phyloP scores from a whole-genome alignment of 2,888 invertebrate species.

The Lucinisca nassula region DNA sequence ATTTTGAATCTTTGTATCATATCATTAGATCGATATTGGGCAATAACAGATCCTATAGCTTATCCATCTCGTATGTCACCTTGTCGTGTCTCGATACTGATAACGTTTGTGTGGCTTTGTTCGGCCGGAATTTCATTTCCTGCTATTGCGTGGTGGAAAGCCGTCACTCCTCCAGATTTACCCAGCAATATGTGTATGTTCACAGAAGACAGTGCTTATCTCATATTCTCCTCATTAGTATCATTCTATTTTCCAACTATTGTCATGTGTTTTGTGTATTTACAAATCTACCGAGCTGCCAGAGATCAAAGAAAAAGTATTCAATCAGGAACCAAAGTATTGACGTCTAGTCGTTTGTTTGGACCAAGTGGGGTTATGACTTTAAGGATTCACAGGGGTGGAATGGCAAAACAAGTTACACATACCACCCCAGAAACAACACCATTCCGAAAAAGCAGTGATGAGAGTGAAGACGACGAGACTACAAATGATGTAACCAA shows the following conservation, averaged over 20 bases:
- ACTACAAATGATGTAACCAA: not conserved
- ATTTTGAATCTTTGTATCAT: conserved; percentile 99
- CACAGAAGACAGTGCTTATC: conserved; percentile 98
- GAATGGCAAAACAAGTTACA: conserved; percentile 88
- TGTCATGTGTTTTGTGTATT: conserved; percentile 99
- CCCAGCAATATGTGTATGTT: conserved; percentile 92
- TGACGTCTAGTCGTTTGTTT: conserved; percentile 84
- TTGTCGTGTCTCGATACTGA: conserved; percentile 94
- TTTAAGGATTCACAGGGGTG: conserved; percentile 97
- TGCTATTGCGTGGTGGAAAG: conserved; percentile 92
- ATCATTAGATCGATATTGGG: conserved; percentile 98
- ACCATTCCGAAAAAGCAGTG: conserved; percentile 74
- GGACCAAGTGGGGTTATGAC: conserved; percentile 93
- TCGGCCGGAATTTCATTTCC: conserved; percentile 99
- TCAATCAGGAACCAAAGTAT: conserved; percentile 94
- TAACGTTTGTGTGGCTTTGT: conserved; percentile 98
- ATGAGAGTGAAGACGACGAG: conserved; percentile 75
- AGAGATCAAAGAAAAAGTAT: conserved; percentile 96
- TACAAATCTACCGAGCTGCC: conserved; percentile 97
- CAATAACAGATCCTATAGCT: conserved; percentile 99
- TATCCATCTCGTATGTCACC: conserved; percentile 98
- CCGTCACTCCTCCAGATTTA: conserved; percentile 88
- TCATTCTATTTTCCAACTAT: conserved; percentile 98
- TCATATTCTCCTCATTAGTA: conserved; percentile 98
- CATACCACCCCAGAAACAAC: conserved; percentile 72